These are phyloP conservation scores for Brachirus orientalis DNA, from an alignment of 2,113 vertebrate genomes.

Conservation along the genomic window DNA sequence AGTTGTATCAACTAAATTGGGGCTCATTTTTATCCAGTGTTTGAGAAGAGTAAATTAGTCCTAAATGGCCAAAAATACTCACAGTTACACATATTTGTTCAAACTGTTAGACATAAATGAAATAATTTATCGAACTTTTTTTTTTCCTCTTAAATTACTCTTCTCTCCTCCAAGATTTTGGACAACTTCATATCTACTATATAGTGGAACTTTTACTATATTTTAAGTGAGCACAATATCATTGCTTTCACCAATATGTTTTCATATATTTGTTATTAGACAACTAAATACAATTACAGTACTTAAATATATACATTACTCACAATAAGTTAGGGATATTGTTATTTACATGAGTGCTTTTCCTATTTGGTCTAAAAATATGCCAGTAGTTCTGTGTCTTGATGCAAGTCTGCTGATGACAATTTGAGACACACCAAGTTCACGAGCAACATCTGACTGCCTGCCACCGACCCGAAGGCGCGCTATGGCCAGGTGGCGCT, in stretches of 20 bases:
- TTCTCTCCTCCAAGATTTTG: conserved; percentile 2
- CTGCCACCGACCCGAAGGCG: too few species aligned
- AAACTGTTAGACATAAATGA: conserved; percentile 21
- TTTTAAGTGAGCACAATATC: not conserved
- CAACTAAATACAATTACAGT: too few species aligned
- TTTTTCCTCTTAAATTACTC: conserved; percentile 7
- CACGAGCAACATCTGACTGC: too few species aligned
- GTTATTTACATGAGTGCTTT: too few species aligned
- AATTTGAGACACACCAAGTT: too few species aligned
- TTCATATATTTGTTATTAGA: not conserved
- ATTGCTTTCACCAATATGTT: not conserved
- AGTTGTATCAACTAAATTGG: conserved; percentile 62
- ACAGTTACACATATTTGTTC: not conserved
- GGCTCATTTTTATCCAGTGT: conserved; percentile 7
- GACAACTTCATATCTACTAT: not conserved
- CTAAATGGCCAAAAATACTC: conserved; percentile 5
- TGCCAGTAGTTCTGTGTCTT: too few species aligned
- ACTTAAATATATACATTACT: too few species aligned
- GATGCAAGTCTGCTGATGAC: too few species aligned
- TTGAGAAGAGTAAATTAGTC: conserved; percentile 27
- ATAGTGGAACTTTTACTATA: not conserved
- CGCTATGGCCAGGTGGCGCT: too few species aligned
- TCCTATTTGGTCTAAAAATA: too few species aligned
- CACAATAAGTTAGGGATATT: too few species aligned
- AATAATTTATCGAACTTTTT: not conserved